phyloP scores from a whole-genome alignment of 2,797 vertebrate species.

The Typhlichthys eigenmanni region DNA sequence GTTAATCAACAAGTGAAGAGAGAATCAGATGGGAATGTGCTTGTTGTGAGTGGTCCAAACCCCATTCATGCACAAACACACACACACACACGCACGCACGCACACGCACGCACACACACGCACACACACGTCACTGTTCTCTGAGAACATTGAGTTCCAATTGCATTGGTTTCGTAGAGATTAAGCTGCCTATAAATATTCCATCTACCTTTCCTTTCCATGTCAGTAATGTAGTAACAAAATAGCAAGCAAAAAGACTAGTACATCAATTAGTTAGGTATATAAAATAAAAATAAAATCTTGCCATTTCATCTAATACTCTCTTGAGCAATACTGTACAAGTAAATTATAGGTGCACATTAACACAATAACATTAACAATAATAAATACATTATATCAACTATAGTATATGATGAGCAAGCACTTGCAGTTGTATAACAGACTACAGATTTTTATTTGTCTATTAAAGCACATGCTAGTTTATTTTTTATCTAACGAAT shows the following conservation, averaged over 20 bases:
- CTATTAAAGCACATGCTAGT: slow-evolving; percentile 1
- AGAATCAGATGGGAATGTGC: slow-evolving; percentile 53
- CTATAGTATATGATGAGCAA: slow-evolving; percentile 24
- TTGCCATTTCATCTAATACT: slow-evolving; percentile 9
- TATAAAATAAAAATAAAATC: background rate
- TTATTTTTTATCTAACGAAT: slow-evolving; percentile 49
- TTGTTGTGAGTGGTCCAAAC: slow-evolving; percentile 45
- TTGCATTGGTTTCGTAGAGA: slow-evolving; percentile 17
- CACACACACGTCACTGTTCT: slow-evolving; percentile 27
- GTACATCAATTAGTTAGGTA: background rate
- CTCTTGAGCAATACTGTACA: slow-evolving; percentile 12
- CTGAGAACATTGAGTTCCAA: slow-evolving; percentile 24
- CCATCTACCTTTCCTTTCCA: slow-evolving; percentile 41
- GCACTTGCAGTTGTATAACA: slow-evolving; percentile 22
- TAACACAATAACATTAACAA: slow-evolving; percentile 11
- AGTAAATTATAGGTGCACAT: slow-evolving; percentile 14
- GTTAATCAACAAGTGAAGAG: slow-evolving; percentile 38
- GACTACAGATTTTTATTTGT: slow-evolving; percentile 26
- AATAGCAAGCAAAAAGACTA: slow-evolving; percentile 9
- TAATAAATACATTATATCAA: slow-evolving; percentile 21
- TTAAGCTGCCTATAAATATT: slow-evolving; percentile 17
- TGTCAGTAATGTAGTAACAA: slow-evolving; percentile 43
- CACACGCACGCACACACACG: slow-evolving; percentile 8
- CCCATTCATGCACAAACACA: slow-evolving; percentile 3
- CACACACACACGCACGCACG: slow-evolving; percentile 13